Base-by-base conservation (phyloP, 2,797 vertebrate genomes). In the Streptopelia turtur region DNA sequence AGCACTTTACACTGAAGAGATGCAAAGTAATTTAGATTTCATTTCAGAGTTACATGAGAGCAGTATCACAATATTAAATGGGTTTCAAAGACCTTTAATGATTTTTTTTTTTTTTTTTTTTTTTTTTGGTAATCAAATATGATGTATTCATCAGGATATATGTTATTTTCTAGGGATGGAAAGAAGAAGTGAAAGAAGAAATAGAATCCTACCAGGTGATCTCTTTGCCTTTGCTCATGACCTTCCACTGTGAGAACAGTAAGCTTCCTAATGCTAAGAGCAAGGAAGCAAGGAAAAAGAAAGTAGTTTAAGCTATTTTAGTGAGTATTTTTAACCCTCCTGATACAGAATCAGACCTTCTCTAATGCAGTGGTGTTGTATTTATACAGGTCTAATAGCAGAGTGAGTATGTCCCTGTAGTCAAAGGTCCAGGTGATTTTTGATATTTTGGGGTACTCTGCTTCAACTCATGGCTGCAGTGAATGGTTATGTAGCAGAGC, bases 61-160 rank as follows among this genome's bases (percentile, higher is more conserved):
- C 10, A 9, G 2, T 39, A 10, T 23, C 13, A 1, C 0, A 9
- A 30, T 30, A 5, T 31, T 16, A 80, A 61, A n/a, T 20, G 43
- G 27, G 5, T 79, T 66, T 65, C 30, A 52, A 31, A 47, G 53
- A 61, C 30, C 27, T 52, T 27, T 13, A 63, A 49, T 64, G 16
- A 5, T 24, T 63, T 30, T 60, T 4, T 33, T 37, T 5, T 23
- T 47, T 25, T 5, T n/a, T n/a, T 24, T 63, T 30, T 60, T 4
- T 33, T 37, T 6, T 23, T 47, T 25, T 5, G n/a, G n/a, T n/a
- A n/a, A n/a, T n/a, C n/a, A n/a, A 23, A 8, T 9, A 16, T 3
- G 25, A 49, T 4, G 1, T 56, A 61, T 35, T 92, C 41, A 80
- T 16, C 63, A 25, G 70, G 72, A 33, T 3, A 1, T 76, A 7